phyloP scores from a whole-genome alignment of 23 tunicate genomes.

The Clavelina lepadiformis region DNA sequence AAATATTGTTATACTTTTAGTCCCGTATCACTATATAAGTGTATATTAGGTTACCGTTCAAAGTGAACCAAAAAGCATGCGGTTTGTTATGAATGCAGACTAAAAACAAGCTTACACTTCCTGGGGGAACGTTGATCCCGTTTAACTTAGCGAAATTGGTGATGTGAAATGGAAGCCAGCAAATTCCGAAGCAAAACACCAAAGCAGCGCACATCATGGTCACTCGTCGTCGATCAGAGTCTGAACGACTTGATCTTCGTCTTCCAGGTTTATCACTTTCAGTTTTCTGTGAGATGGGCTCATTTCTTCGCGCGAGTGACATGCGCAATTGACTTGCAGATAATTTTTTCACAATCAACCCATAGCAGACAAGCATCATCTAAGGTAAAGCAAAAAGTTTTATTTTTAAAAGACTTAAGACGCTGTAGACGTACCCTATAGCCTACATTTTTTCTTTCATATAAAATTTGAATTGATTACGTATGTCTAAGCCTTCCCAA shows the following conservation, averaged over 20 bases:
- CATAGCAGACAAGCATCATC: slow-evolving; percentile 58
- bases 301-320: neutral
- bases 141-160: slow-evolving; percentile 37
- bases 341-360: slow-evolving; percentile 32
- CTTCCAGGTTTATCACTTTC: slow-evolving; percentile 3
- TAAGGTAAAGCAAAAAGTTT: too few relatives aligned
- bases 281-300: too few relatives aligned
- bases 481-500: neutral
- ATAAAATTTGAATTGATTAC: neutral
- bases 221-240: slow-evolving; percentile 40
- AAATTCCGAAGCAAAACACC: slow-evolving; percentile 28
- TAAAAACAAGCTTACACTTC: slow-evolving; percentile 11
- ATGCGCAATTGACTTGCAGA: neutral
- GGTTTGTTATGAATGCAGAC: too few relatives aligned
- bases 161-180: slow-evolving; percentile 60
- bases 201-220: slow-evolving; percentile 66
- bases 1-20: too few relatives aligned
- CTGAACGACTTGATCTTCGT: too few relatives aligned
- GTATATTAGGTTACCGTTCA: too few relatives aligned
- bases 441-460: neutral
- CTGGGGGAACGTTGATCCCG: slow-evolving; percentile 23
- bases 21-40: too few relatives aligned
- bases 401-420: too few relatives aligned
- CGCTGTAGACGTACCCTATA: too few relatives aligned
- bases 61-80: too few relatives aligned